Conservation (phyloP, 2,888 invertebrate genomes). For the Dastarcus helophoroides region DNA sequence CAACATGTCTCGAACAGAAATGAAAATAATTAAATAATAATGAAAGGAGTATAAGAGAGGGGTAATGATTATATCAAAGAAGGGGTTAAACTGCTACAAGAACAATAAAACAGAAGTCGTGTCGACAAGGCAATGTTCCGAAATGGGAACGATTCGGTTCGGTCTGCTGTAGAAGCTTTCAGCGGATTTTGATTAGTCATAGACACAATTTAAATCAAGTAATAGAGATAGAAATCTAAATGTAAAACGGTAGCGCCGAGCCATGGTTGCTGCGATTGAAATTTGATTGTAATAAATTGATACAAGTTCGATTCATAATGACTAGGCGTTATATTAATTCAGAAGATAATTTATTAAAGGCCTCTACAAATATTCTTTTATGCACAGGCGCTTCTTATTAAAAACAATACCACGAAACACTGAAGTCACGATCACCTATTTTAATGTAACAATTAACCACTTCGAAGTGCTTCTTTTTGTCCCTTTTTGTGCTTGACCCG, state of each 20-base stretch:
- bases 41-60: slow-evolving; percentile 36
- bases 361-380: too few relatives aligned
- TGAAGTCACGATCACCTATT: too few relatives aligned
- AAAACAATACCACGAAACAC: too few relatives aligned
- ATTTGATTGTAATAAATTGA: slow-evolving; percentile 38
- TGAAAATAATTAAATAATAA: slow-evolving; percentile 43
- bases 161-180: slow-evolving; percentile 30
- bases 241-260: slow-evolving; percentile 36
- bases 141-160: slow-evolving; percentile 11
- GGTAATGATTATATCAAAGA: slow-evolving; percentile 40
- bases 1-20: slow-evolving; percentile 39
- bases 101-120: slow-evolving; percentile 17
- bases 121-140: too few relatives aligned
- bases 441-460: too few relatives aligned
- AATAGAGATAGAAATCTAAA: slow-evolving; percentile 39
- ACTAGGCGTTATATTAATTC: slow-evolving; percentile 25
- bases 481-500: too few relatives aligned
- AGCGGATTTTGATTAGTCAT: slow-evolving; percentile 40
- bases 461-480: too few relatives aligned
- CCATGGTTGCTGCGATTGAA: slow-evolving; percentile 32
- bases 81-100: slow-evolving; percentile 33
- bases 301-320: slow-evolving; percentile 31
- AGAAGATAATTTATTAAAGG: too few relatives aligned
- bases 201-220: slow-evolving; percentile 39
- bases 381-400: too few relatives aligned